Evolutionary conservation across 2,113 vertebrate genomes (phyloP).

Genomic region (Psilopogon haemacephalus): DNA sequence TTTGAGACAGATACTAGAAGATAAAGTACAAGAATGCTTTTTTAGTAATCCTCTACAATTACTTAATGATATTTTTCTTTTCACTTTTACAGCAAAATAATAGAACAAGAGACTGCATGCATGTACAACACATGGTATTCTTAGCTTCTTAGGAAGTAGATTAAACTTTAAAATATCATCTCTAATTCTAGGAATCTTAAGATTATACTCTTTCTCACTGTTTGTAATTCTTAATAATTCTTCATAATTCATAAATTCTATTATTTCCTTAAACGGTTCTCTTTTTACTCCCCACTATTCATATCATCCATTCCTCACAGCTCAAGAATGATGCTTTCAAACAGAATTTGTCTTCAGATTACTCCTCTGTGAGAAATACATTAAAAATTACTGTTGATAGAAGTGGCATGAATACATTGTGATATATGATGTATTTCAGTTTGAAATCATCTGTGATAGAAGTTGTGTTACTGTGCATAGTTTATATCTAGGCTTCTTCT

Average conservation of each 20-base stretch:
- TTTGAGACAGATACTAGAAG: not conserved
- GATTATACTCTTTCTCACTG: not conserved
- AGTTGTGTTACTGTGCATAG: not conserved
- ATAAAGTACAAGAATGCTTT: not conserved
- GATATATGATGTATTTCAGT: not conserved
- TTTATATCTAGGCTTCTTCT: not conserved
- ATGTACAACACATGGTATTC: not conserved
- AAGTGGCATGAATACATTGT: not conserved
- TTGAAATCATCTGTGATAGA: not conserved
- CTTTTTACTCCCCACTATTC: not conserved
- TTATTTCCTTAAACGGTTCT: not conserved
- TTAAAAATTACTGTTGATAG: not conserved
- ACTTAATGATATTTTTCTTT: not conserved
- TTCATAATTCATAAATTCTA: not conserved
- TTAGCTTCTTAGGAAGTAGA: not conserved
- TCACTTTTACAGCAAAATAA: not conserved
- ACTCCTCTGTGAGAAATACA: not conserved
- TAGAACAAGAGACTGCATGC: not conserved
- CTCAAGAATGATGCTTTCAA: not conserved
- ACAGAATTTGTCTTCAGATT: not conserved
- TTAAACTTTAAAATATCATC: not conserved
- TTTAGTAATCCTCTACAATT: not conserved
- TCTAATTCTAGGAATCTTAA: not conserved
- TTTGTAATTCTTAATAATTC: not conserved
- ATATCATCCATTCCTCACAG: not conserved